Conservation (phyloP, 2,113 vertebrate genomes). For the Polypterus senegalus region DNA sequence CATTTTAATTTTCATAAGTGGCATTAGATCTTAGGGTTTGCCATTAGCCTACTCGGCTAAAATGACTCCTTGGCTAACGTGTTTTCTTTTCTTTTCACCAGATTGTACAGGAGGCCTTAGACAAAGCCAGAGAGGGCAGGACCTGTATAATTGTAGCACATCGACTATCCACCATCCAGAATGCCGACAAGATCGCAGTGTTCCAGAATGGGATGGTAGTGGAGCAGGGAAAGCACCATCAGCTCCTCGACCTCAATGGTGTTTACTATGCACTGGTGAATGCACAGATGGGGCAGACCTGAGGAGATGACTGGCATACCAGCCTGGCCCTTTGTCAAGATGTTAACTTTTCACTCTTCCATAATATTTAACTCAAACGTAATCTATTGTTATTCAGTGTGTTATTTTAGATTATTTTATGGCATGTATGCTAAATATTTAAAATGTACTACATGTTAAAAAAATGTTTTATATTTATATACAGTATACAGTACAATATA, state of each 20-base stretch:
- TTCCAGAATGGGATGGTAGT: slow-evolving; percentile 59
- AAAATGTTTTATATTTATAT: no score
- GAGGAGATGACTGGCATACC: no score
- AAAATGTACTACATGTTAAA: no score
- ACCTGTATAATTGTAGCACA: slow-evolving; percentile 86
- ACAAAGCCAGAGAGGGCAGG: slow-evolving; percentile 73
- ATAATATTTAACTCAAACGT: no score
- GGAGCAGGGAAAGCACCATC: slow-evolving; percentile 78
- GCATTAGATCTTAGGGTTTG: not conserved
- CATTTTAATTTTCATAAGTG: not conserved
- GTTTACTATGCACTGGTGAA: slow-evolving; percentile 70
- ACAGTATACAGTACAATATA: no score
- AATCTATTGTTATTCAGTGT: no score
- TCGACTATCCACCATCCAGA: slow-evolving; percentile 85
- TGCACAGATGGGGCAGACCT: slow-evolving; percentile 46
- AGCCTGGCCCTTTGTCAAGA: no score
- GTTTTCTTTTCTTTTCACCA: slow-evolving; percentile 22
- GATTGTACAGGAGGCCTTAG: slow-evolving; percentile 85
- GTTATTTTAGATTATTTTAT: no score
- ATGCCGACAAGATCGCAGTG: slow-evolving; percentile 72
- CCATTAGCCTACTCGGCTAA: not conserved
- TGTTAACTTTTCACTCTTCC: no score
- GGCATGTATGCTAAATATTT: no score
- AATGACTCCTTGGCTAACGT: no score
- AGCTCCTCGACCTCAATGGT: slow-evolving; percentile 69